A percentile compares a stretch with the other conserved stretches of the same genome.
Conservation (phyloP, 1,140 invertebrate genomes). For the Trissolcus basalis region DNA sequence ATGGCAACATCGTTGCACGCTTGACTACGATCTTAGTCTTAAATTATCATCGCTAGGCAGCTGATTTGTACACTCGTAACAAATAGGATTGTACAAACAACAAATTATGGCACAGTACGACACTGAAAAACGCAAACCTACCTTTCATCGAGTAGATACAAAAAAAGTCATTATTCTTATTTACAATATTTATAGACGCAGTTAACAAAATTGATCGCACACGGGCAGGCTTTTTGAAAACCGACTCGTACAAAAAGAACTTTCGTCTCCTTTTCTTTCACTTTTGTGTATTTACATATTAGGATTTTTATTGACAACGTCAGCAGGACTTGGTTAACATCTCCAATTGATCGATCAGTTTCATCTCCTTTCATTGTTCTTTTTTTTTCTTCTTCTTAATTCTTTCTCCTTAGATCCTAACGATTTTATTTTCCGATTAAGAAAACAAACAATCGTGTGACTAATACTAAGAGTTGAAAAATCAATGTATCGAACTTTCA, state of each 20-base stretch:
- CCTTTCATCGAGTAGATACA: slow-evolving; percentile 20
- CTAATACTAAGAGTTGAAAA: slow-evolving; percentile 1
- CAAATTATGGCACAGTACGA: slow-evolving; percentile 50
- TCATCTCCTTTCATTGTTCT: too few relatives aligned
- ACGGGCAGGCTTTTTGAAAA: neutral
- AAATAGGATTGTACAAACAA: slow-evolving; percentile 52
- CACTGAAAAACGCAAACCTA: slow-evolving; percentile 42
- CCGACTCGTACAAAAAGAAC: neutral
- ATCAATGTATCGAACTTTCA: slow-evolving; percentile 32
- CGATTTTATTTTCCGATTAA: too few relatives aligned
- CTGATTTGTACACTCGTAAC: slow-evolving; percentile 47
- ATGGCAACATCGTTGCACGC: slow-evolving; percentile 20
- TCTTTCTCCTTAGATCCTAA: too few relatives aligned
- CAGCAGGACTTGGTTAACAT: too few relatives aligned
- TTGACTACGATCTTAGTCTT: slow-evolving; percentile 30
- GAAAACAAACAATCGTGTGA: too few relatives aligned
- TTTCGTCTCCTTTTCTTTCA: too few relatives aligned
- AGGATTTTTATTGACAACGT: too few relatives aligned
- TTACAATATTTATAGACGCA: slow-evolving; percentile 39
- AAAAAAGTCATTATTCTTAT: slow-evolving; percentile 29
- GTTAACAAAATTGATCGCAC: slow-evolving; percentile 32
- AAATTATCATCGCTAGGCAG: slow-evolving; percentile 50
- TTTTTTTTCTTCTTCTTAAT: too few relatives aligned
- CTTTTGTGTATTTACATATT: too few relatives aligned
- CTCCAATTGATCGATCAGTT: too few relatives aligned